Conservation (phyloP, 1,140 invertebrate genomes). For the Philopotamus ludificatus region DNA sequence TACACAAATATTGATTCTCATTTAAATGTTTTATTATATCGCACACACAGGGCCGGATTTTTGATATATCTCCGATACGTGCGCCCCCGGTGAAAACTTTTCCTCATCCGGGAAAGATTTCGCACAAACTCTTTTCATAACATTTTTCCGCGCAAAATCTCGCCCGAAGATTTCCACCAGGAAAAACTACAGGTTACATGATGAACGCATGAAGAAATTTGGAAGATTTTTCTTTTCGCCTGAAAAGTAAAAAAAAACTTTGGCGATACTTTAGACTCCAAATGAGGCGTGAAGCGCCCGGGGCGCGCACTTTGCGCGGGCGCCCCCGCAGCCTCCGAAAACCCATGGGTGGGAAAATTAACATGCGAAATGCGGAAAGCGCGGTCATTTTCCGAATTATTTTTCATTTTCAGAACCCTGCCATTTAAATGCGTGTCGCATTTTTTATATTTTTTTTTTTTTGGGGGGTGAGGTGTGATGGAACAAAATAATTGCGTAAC, state of each 20-base stretch:
- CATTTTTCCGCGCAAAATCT: neutral
- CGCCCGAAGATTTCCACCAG: neutral
- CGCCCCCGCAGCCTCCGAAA: neutral
- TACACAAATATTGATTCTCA: too few species aligned
- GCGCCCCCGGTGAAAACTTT: too few species aligned
- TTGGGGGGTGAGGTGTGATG: too few species aligned
- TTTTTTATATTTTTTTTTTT: too few species aligned
- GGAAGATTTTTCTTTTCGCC: conserved; percentile 9
- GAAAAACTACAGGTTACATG: conserved; percentile 3
- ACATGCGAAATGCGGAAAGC: conserved; percentile 8
- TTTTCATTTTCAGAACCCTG: neutral
- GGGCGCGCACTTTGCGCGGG: conserved; percentile 5
- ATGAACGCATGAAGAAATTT: conserved; percentile 20
- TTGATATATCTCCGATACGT: too few species aligned
- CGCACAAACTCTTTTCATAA: neutral
- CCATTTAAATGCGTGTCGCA: neutral
- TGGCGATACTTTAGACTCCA: conserved; percentile 14
- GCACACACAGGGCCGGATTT: too few species aligned
- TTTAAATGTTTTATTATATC: too few species aligned
- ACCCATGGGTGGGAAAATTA: conserved; percentile 14
- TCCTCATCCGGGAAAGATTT: neutral
- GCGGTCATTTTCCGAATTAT: conserved; percentile 12
- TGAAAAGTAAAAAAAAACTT: too few species aligned
- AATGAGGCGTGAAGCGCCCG: conserved; percentile 19
- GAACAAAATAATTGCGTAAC: neutral